A percentile compares a stretch with the other conserved stretches of the same genome.
phyloP scores from a whole-genome alignment of 2,888 invertebrate genomes.

The Drosophila kuntzei region DNA sequence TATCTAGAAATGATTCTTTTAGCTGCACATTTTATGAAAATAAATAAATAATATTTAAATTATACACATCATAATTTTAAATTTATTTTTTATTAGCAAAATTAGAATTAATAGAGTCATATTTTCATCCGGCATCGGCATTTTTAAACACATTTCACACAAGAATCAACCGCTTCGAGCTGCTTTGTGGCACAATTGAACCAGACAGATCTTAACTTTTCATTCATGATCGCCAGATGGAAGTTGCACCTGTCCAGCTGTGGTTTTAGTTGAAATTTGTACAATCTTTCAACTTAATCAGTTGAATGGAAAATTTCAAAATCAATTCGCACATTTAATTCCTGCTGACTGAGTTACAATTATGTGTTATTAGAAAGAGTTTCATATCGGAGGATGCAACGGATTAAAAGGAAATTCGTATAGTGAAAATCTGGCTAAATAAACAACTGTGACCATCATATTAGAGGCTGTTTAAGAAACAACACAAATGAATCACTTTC shows the following conservation, averaged over 20 bases:
- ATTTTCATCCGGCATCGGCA: constrained; percentile 31
- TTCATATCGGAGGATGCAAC: not conserved
- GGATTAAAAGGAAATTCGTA: not conserved
- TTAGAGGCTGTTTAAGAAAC: constrained; percentile 19
- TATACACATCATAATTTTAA: no score
- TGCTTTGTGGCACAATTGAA: constrained; percentile 55
- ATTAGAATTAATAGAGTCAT: constrained; percentile 7
- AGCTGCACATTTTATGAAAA: not conserved
- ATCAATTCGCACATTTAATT: constrained; percentile 56
- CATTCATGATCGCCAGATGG: constrained; percentile 48
- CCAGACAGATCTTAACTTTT: constrained; percentile 61
- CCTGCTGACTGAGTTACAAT: constrained; percentile 1
- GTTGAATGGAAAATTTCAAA: constrained; percentile 50
- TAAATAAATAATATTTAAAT: constrained; percentile 10
- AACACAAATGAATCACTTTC: constrained; percentile 4
- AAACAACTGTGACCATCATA: constrained; percentile 23
- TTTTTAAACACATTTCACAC: constrained; percentile 39
- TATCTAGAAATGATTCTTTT: not conserved
- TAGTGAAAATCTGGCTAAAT: constrained; percentile 1
- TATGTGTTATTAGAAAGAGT: not conserved
- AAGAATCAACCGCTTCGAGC: constrained; percentile 68
- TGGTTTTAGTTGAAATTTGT: not conserved
- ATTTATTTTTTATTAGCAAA: constrained; percentile 11
- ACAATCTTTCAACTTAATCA: constrained; percentile 1
- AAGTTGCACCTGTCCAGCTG: not conserved